Percentiles rank a stretch among this genome's conserved stretches.
These are phyloP conservation scores for Oegoconia quadripuncta DNA, from an alignment of 2,888 invertebrate genomes.

Conservation along the genomic window DNA sequence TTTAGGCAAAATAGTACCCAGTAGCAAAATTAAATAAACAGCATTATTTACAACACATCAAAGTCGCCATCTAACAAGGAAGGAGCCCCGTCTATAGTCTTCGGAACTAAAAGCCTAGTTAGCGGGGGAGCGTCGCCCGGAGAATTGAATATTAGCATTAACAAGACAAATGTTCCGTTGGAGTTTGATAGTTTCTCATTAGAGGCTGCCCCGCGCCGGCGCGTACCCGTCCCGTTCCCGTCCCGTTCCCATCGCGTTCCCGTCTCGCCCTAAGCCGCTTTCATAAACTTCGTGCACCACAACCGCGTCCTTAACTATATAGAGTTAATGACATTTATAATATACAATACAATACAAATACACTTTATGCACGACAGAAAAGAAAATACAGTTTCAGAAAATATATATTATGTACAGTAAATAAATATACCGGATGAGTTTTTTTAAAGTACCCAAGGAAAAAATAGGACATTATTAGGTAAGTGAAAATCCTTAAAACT, in stretches of 20 bases:
- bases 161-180: slow-evolving; percentile 63
- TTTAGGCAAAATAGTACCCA: too few species aligned
- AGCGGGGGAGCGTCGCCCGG: slow-evolving; percentile 30
- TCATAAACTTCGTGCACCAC: slow-evolving; percentile 36
- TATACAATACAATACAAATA: too few species aligned
- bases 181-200: slow-evolving; percentile 71
- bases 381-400: too few species aligned
- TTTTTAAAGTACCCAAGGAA: too few species aligned
- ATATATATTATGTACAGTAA: too few species aligned
- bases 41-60: too few species aligned
- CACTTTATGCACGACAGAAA: too few species aligned
- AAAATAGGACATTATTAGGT: too few species aligned
- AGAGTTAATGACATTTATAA: too few species aligned
- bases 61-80: slow-evolving; percentile 5
- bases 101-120: slow-evolving; percentile 36
- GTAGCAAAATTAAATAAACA: too few species aligned
- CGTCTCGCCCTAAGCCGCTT: slow-evolving; percentile 38
- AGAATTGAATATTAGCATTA: slow-evolving; percentile 67
- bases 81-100: slow-evolving; percentile 20
- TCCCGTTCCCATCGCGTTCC: slow-evolving; percentile 27
- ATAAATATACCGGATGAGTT: too few species aligned
- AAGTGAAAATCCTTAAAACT: too few species aligned
- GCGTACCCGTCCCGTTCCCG: slow-evolving; percentile 28
- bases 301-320: slow-evolving; percentile 1
- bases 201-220: slow-evolving; percentile 38